Base-by-base conservation (phyloP, 2,113 vertebrate species). In the Triplophysa siluroides region DNA sequence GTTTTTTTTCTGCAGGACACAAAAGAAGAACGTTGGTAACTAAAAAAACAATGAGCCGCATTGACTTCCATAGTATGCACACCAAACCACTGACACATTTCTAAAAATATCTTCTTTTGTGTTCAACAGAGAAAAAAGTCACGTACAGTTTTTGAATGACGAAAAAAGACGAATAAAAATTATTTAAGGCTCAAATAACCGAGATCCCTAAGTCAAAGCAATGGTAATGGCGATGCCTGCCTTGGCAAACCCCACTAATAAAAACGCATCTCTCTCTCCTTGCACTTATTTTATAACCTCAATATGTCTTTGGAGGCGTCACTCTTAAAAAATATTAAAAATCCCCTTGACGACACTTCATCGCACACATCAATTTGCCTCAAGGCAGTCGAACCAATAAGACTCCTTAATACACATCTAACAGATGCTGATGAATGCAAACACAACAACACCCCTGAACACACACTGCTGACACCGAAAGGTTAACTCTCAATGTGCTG, bases 311-410 rank as follows among this genome's bases (percentile, higher is more conserved):
- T 47, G 24, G 24, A 16, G 19, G 58, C 8, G 16, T 2, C 60
- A 47, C 41, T 62, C 72, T 62, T 63, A 41, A 24, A 16, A 75
- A 75, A 75, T 47, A 63, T 62, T 1, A 75, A 75, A 75, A 75
- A 19, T 75, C 72, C 56, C 16, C 38, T 63, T 26, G 14, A 21
- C 33, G 21, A 75, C 41, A 75, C 72, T 19, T 61, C 56, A 75
- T n/a, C 13, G 56, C 38, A 47, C 72, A 63, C n/a, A 75, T 75
- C 73, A 75, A 63, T 75, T 63, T 63, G 58, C 21, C 58, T 75
- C 58, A 63, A 6, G 3, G 60, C 58, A 75, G 45, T 63, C 73
- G 26, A 63, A 63, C 73, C 73, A 47, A 62, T 63, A 63, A 73
- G 43, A 45, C 43, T 11, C 10, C 10, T 11, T 38, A 38, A 38